Evolutionary conservation across 2,888 invertebrate genomes (phyloP), one percentile per base, ranked within the genome.

Genomic region (Abrostola triplasia): DNA sequence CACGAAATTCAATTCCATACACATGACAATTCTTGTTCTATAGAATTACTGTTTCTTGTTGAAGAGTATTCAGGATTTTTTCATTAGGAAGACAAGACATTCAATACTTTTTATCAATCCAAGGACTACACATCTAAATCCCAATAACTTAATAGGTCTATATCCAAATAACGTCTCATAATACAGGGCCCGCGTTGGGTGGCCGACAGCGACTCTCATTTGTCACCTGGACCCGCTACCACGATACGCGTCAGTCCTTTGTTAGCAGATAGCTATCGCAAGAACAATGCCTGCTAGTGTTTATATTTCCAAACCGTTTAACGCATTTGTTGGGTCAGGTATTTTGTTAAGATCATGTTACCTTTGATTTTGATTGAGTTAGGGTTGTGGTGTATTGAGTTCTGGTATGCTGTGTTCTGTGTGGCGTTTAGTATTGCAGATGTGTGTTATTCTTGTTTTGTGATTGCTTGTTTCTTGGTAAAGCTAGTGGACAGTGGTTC

Each of bases 231-330:
- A 41, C 58, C 85, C 84, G 90, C 91, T 91, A 91, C 92, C 90
- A 88, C 87, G 89, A 88, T 92, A 92, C 92, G 91, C 90, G 73
- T 72, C 77, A 77, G 59, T 79, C 87, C 85, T 87, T 88, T 89
- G 87, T 82, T 71, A 67, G 24, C 63, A 62, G 87, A 89, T 92
- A 88, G 86, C 77, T 80, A 92, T 92, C 91, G 81, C 68, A 58
- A 60, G 70, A 89, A 92, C 92, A 92, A 92, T 91, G 84, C 85
- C 81, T 81, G 12, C 78, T 86, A 88, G 89, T 90, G 91, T 89
- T 90, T 89, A 86, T 89, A 86, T 82, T 80, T 85, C 87, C 87
- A 88, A 90, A 90, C 85, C 88, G 90, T 87, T 92, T 91, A 88
- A 90, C 90, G 90, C 92, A 91, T 93, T 92, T 90, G 88, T 92